Percentiles rank a stretch among this genome's conserved stretches.
These are phyloP conservation scores for Diaprepes abbreviatus DNA, from an alignment of 2,888 invertebrate species.

Conservation along the genomic window DNA sequence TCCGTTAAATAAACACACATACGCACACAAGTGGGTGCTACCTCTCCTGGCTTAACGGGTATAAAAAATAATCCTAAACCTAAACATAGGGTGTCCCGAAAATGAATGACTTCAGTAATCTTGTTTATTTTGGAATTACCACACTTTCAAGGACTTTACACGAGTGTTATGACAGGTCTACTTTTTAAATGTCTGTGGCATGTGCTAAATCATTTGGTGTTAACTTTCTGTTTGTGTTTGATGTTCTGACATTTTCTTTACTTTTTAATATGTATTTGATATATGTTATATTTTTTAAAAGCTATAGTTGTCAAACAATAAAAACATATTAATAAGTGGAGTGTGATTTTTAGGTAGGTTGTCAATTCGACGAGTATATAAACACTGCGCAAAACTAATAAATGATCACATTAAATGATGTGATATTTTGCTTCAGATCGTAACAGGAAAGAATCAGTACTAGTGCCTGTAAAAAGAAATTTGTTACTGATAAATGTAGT, in stretches of 20 bases:
- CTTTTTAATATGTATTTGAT: too few relatives aligned
- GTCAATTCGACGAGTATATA: too few relatives aligned
- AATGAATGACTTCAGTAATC: slow-evolving; percentile 53
- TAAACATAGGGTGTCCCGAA: slow-evolving; percentile 53
- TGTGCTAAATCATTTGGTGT: slow-evolving; percentile 44
- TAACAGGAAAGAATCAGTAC: too few relatives aligned
- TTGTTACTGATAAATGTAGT: too few relatives aligned
- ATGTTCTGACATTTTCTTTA: not conserved
- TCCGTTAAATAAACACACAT: slow-evolving; percentile 42
- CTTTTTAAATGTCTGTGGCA: slow-evolving; percentile 43
- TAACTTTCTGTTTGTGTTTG: slow-evolving; percentile 33
- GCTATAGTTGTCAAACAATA: too few relatives aligned
- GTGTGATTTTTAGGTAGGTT: too few relatives aligned
- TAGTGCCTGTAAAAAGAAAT: too few relatives aligned
- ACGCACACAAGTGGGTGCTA: slow-evolving; percentile 33
- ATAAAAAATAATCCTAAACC: slow-evolving; percentile 54
- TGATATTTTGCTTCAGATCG: too few relatives aligned
- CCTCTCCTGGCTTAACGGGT: slow-evolving; percentile 32
- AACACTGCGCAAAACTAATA: too few relatives aligned
- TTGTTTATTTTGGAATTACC: slow-evolving; percentile 57
- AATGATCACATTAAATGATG: too few relatives aligned
- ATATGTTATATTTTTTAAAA: too few relatives aligned
- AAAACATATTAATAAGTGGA: too few relatives aligned
- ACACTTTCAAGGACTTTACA: slow-evolving; percentile 48
- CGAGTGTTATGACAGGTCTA: slow-evolving; percentile 49